Evolutionary conservation across 2,888 invertebrate genomes (phyloP).

Genomic region (Philaethria dido): DNA sequence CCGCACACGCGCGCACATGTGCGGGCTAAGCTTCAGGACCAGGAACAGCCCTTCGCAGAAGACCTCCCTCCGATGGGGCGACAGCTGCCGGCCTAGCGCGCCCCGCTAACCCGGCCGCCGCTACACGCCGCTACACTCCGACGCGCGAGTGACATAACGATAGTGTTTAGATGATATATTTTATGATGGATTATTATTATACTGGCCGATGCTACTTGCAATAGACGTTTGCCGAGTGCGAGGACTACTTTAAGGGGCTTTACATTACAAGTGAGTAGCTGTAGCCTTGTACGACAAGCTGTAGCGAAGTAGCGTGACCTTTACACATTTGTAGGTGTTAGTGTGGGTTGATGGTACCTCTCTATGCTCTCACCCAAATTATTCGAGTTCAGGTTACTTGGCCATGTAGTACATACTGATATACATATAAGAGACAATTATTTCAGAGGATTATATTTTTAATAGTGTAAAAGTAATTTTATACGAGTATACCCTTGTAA

Average conservation of each 20-base stretch:
- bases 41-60: constrained; percentile 98
- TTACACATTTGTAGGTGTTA: constrained; percentile 6
- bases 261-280: constrained; percentile 48
- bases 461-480: neutral
- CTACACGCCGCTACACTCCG: no score
- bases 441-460: neutral
- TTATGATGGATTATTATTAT: constrained; percentile 57
- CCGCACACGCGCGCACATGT: constrained; percentile 89
- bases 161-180: constrained; percentile 56
- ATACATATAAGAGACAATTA: neutral
- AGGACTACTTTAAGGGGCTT: constrained; percentile 34
- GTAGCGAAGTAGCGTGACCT: neutral
- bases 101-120: constrained; percentile 25
- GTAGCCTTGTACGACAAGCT: neutral
- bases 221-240: constrained; percentile 46
- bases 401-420: neutral
- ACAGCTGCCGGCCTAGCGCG: constrained; percentile 86
- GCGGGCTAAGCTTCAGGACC: constrained; percentile 97
- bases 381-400: neutral
- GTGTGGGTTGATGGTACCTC: neutral
- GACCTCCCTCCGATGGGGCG: constrained; percentile 98
- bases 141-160: constrained; percentile 48
- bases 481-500: neutral
- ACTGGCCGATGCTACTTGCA: constrained; percentile 45
- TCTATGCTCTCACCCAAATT: neutral